These are phyloP conservation scores for Ormyrus labotus DNA, from an alignment of 2,888 invertebrate species.

Conservation along the genomic window DNA sequence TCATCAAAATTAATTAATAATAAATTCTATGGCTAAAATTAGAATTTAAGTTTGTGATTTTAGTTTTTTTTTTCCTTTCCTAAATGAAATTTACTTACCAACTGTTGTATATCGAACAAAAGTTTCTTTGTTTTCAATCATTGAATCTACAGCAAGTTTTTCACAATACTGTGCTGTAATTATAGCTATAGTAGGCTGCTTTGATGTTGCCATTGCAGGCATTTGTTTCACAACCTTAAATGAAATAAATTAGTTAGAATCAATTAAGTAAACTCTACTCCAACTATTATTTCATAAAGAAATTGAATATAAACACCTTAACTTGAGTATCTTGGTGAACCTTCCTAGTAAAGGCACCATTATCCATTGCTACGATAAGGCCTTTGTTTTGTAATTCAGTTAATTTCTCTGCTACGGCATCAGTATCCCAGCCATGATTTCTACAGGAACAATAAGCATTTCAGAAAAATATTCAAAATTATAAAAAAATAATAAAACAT, in stretches of 20 bases:
- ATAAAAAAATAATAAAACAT: no score
- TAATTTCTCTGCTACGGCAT: constrained; percentile 86
- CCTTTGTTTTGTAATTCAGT: constrained; percentile 88
- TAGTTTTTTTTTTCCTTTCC: no score
- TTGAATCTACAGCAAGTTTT: constrained; percentile 97
- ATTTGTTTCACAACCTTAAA: constrained; percentile 92
- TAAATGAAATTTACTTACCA: constrained; percentile 81
- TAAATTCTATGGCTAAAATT: no score
- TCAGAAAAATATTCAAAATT: background rate
- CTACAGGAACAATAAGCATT: constrained; percentile 73
- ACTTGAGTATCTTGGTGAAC: constrained; percentile 91
- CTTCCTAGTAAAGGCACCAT: constrained; percentile 88
- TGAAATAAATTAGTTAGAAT: background rate
- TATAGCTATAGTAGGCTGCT: constrained; percentile 98
- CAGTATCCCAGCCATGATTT: constrained; percentile 87
- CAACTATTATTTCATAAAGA: no score
- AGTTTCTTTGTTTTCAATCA: constrained; percentile 98
- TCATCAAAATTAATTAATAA: no score
- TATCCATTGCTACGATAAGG: constrained; percentile 89
- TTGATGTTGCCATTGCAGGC: constrained; percentile 91
- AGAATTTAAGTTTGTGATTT: no score
- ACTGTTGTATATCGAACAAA: constrained; percentile 97
- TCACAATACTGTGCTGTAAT: constrained; percentile 98
- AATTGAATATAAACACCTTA: constrained; percentile 76
- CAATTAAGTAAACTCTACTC: background rate